These are phyloP conservation scores for Nyctibius bracteatus DNA, from an alignment of 2,113 vertebrate species.

Conservation along the genomic window DNA sequence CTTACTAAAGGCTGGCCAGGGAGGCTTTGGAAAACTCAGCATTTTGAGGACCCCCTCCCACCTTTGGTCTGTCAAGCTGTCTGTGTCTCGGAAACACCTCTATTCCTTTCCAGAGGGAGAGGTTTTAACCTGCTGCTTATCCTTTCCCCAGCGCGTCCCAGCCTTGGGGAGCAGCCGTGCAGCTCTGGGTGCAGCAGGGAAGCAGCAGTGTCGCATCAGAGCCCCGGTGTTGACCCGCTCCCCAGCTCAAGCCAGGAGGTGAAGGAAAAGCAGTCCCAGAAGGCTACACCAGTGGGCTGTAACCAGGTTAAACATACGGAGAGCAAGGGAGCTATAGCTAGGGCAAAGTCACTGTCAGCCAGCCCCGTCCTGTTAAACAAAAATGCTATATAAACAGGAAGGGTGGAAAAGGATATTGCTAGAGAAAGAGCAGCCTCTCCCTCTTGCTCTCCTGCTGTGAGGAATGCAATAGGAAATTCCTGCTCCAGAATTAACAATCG, in stretches of 20 bases:
- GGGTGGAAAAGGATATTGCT: slow-evolving; percentile 54
- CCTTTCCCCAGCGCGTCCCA: background rate
- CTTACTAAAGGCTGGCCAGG: background rate
- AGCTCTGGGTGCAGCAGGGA: background rate
- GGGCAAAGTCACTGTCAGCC: background rate
- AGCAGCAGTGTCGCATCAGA: background rate
- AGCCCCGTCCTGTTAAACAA: background rate
- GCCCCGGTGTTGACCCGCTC: background rate
- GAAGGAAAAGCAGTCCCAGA: background rate
- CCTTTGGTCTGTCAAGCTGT: background rate
- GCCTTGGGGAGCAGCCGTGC: background rate
- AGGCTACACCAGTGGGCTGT: fast-evolving
- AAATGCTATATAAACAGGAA: slow-evolving; percentile 62
- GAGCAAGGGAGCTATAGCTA: background rate
- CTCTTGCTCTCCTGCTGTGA: slow-evolving; percentile 32
- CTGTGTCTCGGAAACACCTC: background rate
- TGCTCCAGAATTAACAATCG: slow-evolving; percentile 28
- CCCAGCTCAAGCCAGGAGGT: background rate
- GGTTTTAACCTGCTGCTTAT: background rate
- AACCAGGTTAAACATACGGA: background rate
- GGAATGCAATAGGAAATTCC: slow-evolving; percentile 61
- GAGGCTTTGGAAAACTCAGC: background rate
- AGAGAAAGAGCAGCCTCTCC: slow-evolving; percentile 41
- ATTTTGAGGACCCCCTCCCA: background rate
- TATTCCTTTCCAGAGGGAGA: background rate